These are phyloP conservation scores for Ptiloglossa arizonensis DNA, from an alignment of 1,140 invertebrate species.

Conservation along the genomic window DNA sequence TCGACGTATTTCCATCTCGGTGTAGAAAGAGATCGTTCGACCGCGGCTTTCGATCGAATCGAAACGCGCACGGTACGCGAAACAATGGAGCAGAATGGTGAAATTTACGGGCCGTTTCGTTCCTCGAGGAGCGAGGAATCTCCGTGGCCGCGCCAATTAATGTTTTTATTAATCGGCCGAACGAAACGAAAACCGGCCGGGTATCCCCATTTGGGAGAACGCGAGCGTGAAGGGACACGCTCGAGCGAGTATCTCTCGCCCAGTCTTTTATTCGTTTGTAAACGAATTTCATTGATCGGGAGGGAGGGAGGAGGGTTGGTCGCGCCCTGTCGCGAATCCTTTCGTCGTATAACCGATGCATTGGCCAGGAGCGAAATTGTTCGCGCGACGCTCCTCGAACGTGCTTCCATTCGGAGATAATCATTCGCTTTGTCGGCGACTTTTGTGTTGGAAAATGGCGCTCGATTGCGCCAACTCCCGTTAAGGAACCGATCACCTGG, in stretches of 20 bases:
- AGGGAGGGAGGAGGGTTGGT: too few species aligned
- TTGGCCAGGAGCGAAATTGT: slow-evolving; percentile 18
- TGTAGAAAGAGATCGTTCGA: neutral
- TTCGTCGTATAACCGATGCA: neutral
- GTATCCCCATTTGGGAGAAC: neutral
- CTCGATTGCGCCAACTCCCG: too few species aligned
- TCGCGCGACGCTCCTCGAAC: slow-evolving; percentile 18
- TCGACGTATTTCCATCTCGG: too few species aligned
- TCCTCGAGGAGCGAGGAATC: neutral
- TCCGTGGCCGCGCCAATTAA: slow-evolving; percentile 14
- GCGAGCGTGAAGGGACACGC: slow-evolving; percentile 18
- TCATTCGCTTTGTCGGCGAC: slow-evolving; percentile 32
- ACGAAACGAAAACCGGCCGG: slow-evolving; percentile 12
- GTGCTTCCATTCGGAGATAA: slow-evolving; percentile 20
- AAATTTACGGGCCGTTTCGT: neutral
- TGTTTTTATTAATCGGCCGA: slow-evolving; percentile 48
- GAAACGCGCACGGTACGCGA: too few species aligned
- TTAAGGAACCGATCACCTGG: too few species aligned
- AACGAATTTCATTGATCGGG: slow-evolving; percentile 56
- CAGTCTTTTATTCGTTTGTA: slow-evolving; percentile 47
- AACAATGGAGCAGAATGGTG: neutral
- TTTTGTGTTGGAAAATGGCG: slow-evolving; percentile 3
- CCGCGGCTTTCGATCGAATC: neutral
- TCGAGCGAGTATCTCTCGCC: neutral
- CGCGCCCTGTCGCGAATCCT: neutral